Evolutionary conservation across 1,140 invertebrate genomes (phyloP), one percentile per base, ranked within the genome.

Genomic region (Pygmarrhopalites habei): DNA sequence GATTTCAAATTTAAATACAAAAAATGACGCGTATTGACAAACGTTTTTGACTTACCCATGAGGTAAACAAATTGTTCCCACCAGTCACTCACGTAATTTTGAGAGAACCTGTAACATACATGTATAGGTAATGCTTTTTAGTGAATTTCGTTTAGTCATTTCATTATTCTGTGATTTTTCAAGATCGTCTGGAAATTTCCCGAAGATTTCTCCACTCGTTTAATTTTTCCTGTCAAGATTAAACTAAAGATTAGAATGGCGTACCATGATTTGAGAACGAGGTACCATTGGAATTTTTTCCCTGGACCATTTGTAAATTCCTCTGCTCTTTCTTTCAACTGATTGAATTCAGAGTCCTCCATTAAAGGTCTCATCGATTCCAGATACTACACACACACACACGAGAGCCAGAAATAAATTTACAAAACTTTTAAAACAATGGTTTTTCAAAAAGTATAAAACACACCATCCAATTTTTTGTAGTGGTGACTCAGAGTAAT

Each of bases 71-170:
- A 99, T 75, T 99, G 93, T 78, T 99, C 96, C 96, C 96, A 99
- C 96, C 96, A 99, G 85, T 99, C 96, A 2, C 92, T 94, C 0
- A 98, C 93, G 77, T 97, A 87, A 80, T 93, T 93, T 47, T 83
- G 86, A 1, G 89, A 83, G 87, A 88, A 92, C 76, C 76, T 77
- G 35, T 29, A 62, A 21, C 62, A 57, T n/a, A n/a, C n/a, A n/a
- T n/a, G n/a, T n/a, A n/a, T n/a, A n/a, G n/a, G n/a, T n/a, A n/a
- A n/a, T n/a, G n/a, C n/a, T n/a, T n/a, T n/a, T n/a, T n/a, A n/a
- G n/a, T n/a, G n/a, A n/a, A n/a, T n/a, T n/a, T n/a, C n/a, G n/a
- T n/a, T n/a, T n/a, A n/a, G n/a, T n/a, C n/a, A n/a, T n/a, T n/a
- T n/a, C n/a, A n/a, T n/a, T n/a, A n/a, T n/a, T n/a, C n/a, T n/a